phyloP scores from a whole-genome alignment of 2,113 vertebrate species.

The Oreocharis arfaki region DNA sequence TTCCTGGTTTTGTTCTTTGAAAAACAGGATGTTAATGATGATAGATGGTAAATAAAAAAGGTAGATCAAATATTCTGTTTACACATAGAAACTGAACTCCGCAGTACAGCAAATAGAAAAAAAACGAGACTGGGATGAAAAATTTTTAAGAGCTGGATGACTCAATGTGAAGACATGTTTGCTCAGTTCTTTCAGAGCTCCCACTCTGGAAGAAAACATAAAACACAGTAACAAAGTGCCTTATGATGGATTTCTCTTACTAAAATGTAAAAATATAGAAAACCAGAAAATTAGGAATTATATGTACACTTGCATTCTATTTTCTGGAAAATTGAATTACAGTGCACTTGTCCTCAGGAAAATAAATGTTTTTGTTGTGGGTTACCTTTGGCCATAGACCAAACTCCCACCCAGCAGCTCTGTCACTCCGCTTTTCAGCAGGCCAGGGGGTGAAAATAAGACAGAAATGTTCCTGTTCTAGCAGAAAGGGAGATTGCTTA shows the following conservation, averaged over 20 bases:
- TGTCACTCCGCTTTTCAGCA: not conserved
- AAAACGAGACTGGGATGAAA: not conserved
- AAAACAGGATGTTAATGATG: not conserved
- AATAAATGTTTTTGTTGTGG: not conserved
- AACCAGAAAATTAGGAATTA: not conserved
- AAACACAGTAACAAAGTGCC: not conserved
- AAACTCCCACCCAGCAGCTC: not conserved
- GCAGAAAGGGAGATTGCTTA: not conserved
- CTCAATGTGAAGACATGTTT: not conserved
- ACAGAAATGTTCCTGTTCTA: not conserved
- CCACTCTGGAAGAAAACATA: not conserved
- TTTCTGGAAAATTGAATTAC: not conserved
- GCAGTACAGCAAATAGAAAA: not conserved
- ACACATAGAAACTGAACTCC: not conserved
- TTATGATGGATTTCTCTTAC: not conserved
- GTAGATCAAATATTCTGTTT: not conserved
- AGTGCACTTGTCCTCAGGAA: not conserved
- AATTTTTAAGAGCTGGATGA: not conserved
- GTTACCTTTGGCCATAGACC: not conserved
- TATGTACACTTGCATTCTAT: not conserved
- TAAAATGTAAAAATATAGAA: not conserved
- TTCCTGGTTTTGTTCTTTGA: not conserved
- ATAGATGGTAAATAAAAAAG: not conserved
- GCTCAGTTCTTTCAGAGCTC: not conserved
- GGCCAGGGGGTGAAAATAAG: not conserved